phyloP scores from a whole-genome alignment of 2,888 invertebrate genomes.

The Tenthredo livida region DNA sequence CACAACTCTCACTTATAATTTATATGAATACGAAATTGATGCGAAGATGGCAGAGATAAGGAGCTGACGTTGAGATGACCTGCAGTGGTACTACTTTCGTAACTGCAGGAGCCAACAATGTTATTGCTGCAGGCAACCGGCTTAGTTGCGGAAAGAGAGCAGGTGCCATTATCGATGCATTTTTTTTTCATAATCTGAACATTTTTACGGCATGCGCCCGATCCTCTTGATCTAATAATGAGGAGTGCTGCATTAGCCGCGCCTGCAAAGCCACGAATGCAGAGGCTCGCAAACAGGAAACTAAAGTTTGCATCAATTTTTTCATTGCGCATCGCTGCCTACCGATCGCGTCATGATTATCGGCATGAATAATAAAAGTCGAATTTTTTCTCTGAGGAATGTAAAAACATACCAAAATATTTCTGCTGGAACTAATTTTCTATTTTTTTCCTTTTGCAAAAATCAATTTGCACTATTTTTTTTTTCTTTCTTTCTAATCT shows the following conservation, averaged over 20 bases:
- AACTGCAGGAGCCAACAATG: not conserved
- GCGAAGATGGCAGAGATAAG: not conserved
- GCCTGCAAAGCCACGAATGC: not conserved
- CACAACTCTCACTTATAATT: too few species aligned
- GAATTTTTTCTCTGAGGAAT: not conserved
- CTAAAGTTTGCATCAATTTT: not conserved
- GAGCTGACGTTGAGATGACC: not conserved
- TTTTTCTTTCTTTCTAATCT: not conserved
- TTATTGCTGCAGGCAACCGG: not conserved
- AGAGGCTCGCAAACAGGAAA: constrained; percentile 25
- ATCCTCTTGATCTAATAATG: constrained; percentile 10
- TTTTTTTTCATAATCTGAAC: not conserved
- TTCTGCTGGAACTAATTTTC: not conserved
- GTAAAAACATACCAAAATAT: not conserved
- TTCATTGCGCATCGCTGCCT: not conserved
- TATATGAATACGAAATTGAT: not conserved
- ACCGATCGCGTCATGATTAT: not conserved
- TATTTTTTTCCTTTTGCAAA: not conserved
- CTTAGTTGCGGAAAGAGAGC: not conserved
- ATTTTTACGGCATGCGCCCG: constrained; percentile 12
- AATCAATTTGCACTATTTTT: not conserved
- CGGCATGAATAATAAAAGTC: not conserved
- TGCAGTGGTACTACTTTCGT: not conserved
- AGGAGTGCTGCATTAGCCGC: constrained; percentile 2
- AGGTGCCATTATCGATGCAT: constrained; percentile 2